A percentile compares a stretch with the other conserved stretches of the same genome.
Evolutionary conservation across 2,113 vertebrate genomes (phyloP).

Genomic region (Todiramphus saurophagus): DNA sequence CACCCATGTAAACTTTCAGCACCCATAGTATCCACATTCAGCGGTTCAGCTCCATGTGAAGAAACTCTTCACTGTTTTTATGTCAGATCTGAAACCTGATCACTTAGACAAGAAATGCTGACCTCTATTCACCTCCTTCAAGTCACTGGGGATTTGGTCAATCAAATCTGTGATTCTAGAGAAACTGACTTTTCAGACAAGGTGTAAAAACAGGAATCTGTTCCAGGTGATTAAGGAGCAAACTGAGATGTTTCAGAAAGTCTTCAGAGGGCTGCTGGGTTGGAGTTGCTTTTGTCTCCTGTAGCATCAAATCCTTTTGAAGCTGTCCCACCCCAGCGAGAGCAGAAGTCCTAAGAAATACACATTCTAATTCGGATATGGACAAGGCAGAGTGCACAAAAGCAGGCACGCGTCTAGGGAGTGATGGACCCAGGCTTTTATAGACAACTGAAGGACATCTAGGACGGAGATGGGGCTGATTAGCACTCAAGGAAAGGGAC

Average conservation of each 20-base stretch:
- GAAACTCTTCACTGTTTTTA: not conserved
- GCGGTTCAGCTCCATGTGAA: not conserved
- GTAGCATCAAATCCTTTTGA: not conserved
- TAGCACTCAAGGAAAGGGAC: not conserved
- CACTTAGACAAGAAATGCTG: not conserved
- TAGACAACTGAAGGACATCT: not conserved
- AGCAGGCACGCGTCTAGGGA: not conserved
- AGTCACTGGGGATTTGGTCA: not conserved
- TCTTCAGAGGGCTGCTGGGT: not conserved
- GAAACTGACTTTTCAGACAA: not conserved
- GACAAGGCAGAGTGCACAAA: not conserved
- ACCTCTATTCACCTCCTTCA: not conserved
- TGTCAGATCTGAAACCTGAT: not conserved
- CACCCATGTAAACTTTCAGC: not conserved
- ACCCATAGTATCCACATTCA: not conserved
- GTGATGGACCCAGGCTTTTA: not conserved
- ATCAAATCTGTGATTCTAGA: not conserved
- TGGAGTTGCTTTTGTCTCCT: not conserved
- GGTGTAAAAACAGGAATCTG: not conserved
- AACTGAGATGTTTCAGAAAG: not conserved
- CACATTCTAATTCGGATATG: rapidly evolving
- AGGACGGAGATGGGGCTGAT: not conserved
- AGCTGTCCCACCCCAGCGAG: not conserved
- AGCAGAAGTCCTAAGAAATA: not conserved
- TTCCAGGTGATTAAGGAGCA: not conserved